Percentiles rank a stretch among this genome's conserved stretches.
phyloP scores from a whole-genome alignment of 2,797 vertebrate genomes.

The Naso thynnoides region DNA sequence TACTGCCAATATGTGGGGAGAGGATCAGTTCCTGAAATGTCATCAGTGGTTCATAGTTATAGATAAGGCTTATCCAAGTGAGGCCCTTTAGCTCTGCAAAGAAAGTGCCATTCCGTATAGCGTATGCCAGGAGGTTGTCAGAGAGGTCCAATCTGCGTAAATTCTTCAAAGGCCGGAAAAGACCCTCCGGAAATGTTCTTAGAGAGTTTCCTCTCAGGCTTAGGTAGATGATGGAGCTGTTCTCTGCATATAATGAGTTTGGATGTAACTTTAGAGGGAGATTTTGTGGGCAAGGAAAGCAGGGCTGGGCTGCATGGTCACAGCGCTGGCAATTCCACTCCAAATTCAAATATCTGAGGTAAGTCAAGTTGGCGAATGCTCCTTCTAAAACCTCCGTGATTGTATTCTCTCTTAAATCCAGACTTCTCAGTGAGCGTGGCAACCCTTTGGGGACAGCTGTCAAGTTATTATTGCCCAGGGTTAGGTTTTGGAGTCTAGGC shows the following conservation, averaged over 20 bases:
- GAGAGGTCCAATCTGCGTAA: conserved; percentile 83
- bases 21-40: conserved; percentile 75
- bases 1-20: conserved; percentile 75
- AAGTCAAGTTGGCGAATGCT: conserved; percentile 82
- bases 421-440: conserved; percentile 78
- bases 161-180: conserved; percentile 71
- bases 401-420: conserved; percentile 87
- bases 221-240: conserved; percentile 74
- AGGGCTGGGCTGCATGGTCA: conserved; percentile 88
- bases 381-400: conserved; percentile 75
- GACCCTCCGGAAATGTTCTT: conserved; percentile 73
- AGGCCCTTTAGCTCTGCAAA: conserved; percentile 79
- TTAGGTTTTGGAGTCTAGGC: conserved; percentile 79
- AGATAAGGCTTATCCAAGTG: conserved; percentile 82
- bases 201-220: conserved; percentile 86
- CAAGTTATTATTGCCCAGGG: conserved; percentile 87
- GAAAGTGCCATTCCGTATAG: conserved; percentile 83
- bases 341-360: conserved; percentile 80
- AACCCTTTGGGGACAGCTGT: conserved; percentile 82
- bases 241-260: conserved; percentile 73
- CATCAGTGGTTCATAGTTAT: conserved; percentile 82
- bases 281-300: conserved; percentile 85
- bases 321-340: conserved; percentile 92
- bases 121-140: conserved; percentile 84
- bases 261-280: conserved; percentile 70